These are phyloP conservation scores for Dolichoris vasculosae DNA, from an alignment of 1,140 invertebrate species.

Conservation along the genomic window DNA sequence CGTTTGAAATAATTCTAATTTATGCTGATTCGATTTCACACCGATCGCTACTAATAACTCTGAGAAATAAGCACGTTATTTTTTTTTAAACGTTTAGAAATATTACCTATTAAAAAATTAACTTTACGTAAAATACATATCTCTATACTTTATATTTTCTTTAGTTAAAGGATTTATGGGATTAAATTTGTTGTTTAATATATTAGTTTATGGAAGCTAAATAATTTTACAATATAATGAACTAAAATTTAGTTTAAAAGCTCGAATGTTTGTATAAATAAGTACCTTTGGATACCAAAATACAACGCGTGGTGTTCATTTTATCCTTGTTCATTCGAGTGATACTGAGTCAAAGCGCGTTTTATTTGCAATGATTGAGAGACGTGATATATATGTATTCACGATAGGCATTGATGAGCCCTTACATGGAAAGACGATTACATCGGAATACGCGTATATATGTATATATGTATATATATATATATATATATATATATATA, in stretches of 20 bases:
- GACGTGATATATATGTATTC: not conserved
- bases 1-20: not conserved
- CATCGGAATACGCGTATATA: not conserved
- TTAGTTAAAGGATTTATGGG: no score
- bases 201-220: no score
- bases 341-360: not conserved
- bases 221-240: no score
- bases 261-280: not conserved
- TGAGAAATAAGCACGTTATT: not conserved
- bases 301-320: not conserved
- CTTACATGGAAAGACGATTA: constrained; percentile 41
- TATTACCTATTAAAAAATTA: no score
- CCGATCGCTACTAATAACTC: not conserved
- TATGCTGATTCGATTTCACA: not conserved
- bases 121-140: no score
- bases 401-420: constrained; percentile 31
- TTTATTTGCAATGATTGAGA: constrained; percentile 12
- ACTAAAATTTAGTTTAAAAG: not conserved
- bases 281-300: not conserved
- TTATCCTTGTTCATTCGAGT: no score
- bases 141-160: no score
- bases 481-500: not conserved
- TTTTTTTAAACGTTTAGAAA: no score
- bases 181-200: no score
- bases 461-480: not conserved